Evolutionary conservation across 2,797 vertebrate genomes (phyloP).

Genomic region (Sebastes vulpes): DNA sequence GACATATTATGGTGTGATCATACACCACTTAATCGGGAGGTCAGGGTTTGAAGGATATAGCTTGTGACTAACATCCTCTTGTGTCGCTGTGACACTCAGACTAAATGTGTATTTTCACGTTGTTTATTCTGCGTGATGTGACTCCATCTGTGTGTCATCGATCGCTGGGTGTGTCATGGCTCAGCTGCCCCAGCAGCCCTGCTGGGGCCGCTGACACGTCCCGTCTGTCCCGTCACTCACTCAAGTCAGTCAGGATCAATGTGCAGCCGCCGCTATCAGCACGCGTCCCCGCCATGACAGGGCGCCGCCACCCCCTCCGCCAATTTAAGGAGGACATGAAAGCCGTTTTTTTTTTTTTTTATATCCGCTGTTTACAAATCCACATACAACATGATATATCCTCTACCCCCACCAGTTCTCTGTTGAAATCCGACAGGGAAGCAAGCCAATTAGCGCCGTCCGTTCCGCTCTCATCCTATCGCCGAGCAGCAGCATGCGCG

Average conservation of each 20-base stretch:
- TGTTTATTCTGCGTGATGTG: background rate
- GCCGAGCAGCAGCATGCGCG: conserved; percentile 50
- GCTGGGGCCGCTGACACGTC: conserved; percentile 31
- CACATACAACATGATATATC: conserved; percentile 37
- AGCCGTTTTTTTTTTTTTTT: conserved; percentile 32
- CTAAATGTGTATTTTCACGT: background rate
- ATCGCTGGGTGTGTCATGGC: conserved; percentile 20
- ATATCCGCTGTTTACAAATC: conserved; percentile 79
- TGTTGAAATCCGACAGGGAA: conserved; percentile 73
- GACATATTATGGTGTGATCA: conserved; percentile 45
- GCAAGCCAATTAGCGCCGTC: conserved; percentile 78
- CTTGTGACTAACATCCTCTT: conserved; percentile 40
- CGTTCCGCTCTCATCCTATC: conserved; percentile 76
- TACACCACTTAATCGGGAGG: conserved; percentile 31
- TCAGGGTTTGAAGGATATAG: conserved; percentile 47
- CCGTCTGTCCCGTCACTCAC: conserved; percentile 14
- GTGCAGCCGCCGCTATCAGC: conserved; percentile 10
- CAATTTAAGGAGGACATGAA: conserved; percentile 53
- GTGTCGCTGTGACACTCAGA: conserved; percentile 2
- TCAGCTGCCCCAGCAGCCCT: background rate
- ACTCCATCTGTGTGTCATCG: background rate
- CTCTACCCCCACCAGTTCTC: conserved; percentile 6
- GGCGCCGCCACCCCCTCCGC: conserved; percentile 11
- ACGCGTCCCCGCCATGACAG: conserved; percentile 1
- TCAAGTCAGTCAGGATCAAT: conserved; percentile 60